Conservation (phyloP, 2,113 vertebrate genomes). For the Erythrolamprus reginae region DNA sequence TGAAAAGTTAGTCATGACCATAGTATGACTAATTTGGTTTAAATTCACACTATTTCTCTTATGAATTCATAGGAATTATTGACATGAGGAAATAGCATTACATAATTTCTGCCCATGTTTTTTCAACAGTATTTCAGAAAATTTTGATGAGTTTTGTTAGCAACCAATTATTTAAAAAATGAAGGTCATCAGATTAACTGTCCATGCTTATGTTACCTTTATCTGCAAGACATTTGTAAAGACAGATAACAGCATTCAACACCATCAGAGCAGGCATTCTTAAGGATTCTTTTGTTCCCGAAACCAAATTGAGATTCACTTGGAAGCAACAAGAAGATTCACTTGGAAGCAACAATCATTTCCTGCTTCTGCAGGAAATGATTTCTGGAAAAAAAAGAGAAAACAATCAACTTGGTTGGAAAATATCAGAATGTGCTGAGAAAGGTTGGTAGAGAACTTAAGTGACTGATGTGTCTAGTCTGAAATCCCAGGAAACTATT, state of each 20-base stretch:
- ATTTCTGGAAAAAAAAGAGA: neutral
- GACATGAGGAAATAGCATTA: neutral
- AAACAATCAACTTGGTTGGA: neutral
- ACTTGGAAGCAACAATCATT: no score
- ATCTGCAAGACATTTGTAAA: rapidly evolving
- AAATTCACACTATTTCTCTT: neutral
- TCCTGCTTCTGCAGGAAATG: no score
- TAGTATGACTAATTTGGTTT: neutral
- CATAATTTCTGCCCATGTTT: no score
- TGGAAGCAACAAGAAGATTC: no score
- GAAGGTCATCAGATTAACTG: neutral
- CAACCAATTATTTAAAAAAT: neutral
- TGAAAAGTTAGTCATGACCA: neutral
- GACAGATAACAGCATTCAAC: no score
- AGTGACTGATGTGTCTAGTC: neutral
- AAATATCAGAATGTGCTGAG: neutral
- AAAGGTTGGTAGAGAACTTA: neutral
- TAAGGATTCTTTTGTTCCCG: neutral
- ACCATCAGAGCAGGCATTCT: no score
- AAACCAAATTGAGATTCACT: neutral
- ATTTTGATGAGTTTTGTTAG: neutral
- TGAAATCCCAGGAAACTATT: neutral
- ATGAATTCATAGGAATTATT: neutral
- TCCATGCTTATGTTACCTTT: neutral
- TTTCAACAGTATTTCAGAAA: neutral